These are phyloP conservation scores for Osedax frankpressi DNA, from an alignment of 2,888 invertebrate genomes.

Conservation along the genomic window DNA sequence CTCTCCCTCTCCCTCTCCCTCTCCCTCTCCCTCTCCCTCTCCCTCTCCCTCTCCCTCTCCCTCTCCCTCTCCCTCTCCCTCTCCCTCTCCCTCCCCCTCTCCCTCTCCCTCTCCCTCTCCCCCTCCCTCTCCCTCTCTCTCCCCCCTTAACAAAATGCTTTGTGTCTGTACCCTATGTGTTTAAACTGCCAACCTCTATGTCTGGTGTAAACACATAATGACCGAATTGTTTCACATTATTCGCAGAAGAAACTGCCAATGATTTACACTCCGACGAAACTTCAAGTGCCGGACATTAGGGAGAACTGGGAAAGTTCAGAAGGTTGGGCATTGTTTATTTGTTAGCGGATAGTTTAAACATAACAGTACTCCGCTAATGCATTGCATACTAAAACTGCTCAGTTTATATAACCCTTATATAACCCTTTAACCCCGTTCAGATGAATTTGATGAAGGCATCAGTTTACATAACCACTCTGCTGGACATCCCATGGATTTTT, in stretches of 20 bases:
- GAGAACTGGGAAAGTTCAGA: too few species aligned
- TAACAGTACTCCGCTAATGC: too few species aligned
- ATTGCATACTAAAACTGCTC: too few species aligned
- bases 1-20: not conserved
- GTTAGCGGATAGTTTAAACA: too few species aligned
- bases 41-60: not conserved
- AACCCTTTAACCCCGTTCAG: too few species aligned
- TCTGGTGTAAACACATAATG: too few species aligned
- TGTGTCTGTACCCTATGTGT: not conserved
- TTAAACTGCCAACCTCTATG: not conserved
- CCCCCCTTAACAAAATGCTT: not conserved
- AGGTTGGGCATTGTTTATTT: too few species aligned
- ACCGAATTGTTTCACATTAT: too few species aligned
- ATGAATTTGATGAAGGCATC: slow-evolving; percentile 30
- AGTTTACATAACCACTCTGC: slow-evolving; percentile 37
- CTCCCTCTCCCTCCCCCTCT: not conserved
- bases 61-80: not conserved
- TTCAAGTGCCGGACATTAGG: not conserved
- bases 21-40: not conserved
- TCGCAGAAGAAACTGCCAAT: too few species aligned
- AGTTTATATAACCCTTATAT: too few species aligned
- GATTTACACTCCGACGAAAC: too few species aligned
- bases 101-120: not conserved
- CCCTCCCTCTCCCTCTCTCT: not conserved
- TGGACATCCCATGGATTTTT: slow-evolving; percentile 35